These are phyloP conservation scores for Volucella inanis DNA, from an alignment of 2,888 invertebrate genomes.

Conservation along the genomic window DNA sequence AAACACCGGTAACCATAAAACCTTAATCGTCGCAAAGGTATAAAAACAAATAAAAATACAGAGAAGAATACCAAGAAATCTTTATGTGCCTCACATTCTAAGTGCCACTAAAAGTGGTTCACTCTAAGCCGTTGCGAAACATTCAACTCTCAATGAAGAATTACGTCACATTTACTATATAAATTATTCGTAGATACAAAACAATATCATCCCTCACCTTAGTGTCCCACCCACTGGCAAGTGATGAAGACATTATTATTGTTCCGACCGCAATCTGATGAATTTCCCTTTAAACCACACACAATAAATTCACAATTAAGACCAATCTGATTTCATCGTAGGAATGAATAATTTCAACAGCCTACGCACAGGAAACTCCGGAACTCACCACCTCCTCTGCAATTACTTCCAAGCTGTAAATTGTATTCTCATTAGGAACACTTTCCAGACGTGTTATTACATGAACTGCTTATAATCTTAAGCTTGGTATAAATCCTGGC, in stretches of 20 bases:
- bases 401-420: slow-evolving; percentile 64
- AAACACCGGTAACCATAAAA: slow-evolving; percentile 28
- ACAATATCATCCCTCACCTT: neutral
- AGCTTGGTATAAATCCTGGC: slow-evolving; percentile 2
- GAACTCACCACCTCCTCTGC: neutral
- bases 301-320: slow-evolving; percentile 22
- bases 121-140: slow-evolving; percentile 28
- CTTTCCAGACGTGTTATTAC: slow-evolving; percentile 50
- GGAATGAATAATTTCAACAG: slow-evolving; percentile 6
- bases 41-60: neutral
- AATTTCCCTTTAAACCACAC: slow-evolving; percentile 21
- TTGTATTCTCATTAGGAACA: slow-evolving; percentile 62
- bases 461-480: slow-evolving; percentile 58
- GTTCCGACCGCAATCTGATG: slow-evolving; percentile 20
- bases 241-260: slow-evolving; percentile 42
- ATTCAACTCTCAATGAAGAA: slow-evolving; percentile 46
- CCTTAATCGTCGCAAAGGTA: slow-evolving; percentile 11
- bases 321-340: neutral
- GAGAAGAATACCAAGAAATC: neutral
- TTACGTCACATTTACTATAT: slow-evolving; percentile 17
- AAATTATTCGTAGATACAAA: slow-evolving; percentile 22
- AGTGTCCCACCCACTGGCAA: slow-evolving; percentile 1
- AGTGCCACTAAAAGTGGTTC: slow-evolving; percentile 53
- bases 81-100: slow-evolving; percentile 31
- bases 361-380: neutral